These are phyloP conservation scores for Chrysoperla carnea DNA, from an alignment of 1,140 invertebrate genomes.

Conservation along the genomic window DNA sequence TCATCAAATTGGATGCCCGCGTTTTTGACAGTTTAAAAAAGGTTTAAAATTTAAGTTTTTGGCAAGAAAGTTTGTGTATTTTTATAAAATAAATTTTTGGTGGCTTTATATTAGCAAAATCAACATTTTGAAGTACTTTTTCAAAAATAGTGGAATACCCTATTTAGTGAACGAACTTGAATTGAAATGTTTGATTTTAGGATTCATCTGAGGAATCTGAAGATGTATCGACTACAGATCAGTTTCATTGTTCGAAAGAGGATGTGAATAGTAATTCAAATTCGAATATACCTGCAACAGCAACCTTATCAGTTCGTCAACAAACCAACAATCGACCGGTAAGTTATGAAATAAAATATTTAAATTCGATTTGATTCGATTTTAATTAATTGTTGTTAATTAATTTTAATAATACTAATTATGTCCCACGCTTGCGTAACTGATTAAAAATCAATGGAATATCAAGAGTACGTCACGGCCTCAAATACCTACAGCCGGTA, in stretches of 20 bases:
- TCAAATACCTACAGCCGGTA: background rate
- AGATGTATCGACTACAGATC: background rate
- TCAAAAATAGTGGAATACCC: too few relatives aligned
- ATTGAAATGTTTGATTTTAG: background rate
- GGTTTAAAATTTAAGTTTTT: too few relatives aligned
- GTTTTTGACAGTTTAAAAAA: too few relatives aligned
- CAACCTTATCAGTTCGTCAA: background rate
- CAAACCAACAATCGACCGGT: background rate
- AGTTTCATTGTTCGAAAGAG: background rate
- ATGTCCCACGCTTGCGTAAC: background rate
- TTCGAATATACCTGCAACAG: background rate
- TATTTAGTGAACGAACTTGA: too few relatives aligned
- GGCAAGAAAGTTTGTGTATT: too few relatives aligned
- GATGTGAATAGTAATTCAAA: background rate
- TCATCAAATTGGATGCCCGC: too few relatives aligned
- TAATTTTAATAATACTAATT: background rate
- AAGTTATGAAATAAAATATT: background rate
- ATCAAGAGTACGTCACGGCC: background rate
- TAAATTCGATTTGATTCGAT: background rate
- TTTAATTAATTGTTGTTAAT: background rate
- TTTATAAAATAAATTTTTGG: too few relatives aligned
- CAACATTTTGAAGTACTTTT: too few relatives aligned
- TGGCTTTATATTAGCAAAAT: too few relatives aligned
- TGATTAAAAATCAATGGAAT: background rate
- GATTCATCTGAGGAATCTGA: background rate